Base-by-base conservation (phyloP, 2,888 invertebrate genomes). In the Synergus umbraculus region DNA sequence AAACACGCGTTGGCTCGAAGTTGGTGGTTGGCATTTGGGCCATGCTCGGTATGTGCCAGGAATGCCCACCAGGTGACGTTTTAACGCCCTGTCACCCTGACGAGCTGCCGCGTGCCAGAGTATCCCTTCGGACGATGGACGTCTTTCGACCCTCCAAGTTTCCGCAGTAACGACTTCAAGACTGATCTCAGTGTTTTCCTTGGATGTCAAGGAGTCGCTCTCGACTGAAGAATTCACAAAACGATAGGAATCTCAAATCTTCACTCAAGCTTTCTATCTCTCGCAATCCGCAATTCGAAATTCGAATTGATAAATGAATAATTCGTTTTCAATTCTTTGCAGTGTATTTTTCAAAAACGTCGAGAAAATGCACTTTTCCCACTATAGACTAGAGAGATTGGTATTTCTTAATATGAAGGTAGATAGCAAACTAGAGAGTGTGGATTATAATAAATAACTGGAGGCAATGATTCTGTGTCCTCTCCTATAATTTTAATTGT, bases 41-140 rank as follows among this genome's bases (percentile, higher is more conserved):
- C 86, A 87, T 88, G 91, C 89, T 84, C 79, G 90, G 91, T 87
- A 91, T 88, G 89, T 88, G 90, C 85, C 87, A 86, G 83, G 89
- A 90, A 90, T 90, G 91, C 90, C 91, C 91, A 88, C 86, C 87
- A 86, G 88, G 90, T 90, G 91, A 91, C 91, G 90, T 89, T 87
- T 88, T 86, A 87, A 88, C 89, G 87, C 89, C 88, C 84, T 87
- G 89, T 89, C 90, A 87, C 86, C 85, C 83, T 84, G 85, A 88
- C 86, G 83, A 82, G 82, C 84, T 81, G 80, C 83, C 82, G 83
- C 86, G 85, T 85, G 86, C 86, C 86, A 81, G 12, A 49, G 76
- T 81, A 86, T 84, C 87, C 88, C 87, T 83, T 76, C 81, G 86
- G 85, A 69, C 46, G 77, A 69, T 81, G 86, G 85, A 69, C 46